Evolutionary conservation across 2,888 invertebrate species (phyloP).

Genomic region (Nasonovia ribisnigri): DNA sequence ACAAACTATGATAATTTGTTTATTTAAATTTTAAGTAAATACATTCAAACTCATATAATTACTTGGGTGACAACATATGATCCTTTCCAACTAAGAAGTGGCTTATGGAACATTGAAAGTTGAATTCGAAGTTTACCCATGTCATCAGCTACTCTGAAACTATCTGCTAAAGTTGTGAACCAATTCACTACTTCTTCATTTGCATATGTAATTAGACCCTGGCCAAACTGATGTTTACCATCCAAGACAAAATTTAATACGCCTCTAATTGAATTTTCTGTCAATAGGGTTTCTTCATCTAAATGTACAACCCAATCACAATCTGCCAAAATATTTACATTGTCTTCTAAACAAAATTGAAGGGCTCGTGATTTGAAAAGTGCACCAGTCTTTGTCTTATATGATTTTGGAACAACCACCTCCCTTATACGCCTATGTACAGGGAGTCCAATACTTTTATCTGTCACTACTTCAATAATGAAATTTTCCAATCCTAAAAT

Average conservation of each 20-base stretch:
- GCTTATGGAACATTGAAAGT: slow-evolving; percentile 93
- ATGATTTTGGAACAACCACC: slow-evolving; percentile 88
- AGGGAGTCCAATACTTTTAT: slow-evolving; percentile 84
- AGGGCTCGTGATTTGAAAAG: slow-evolving; percentile 94
- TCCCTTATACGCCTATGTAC: slow-evolving; percentile 86
- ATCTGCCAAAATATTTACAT: slow-evolving; percentile 86
- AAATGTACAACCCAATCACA: slow-evolving; percentile 97
- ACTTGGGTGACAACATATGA: slow-evolving; percentile 98
- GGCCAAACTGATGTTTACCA: slow-evolving; percentile 95
- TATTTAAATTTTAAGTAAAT: neutral
- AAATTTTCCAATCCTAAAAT: slow-evolving; percentile 85
- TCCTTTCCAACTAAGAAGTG: slow-evolving; percentile 97
- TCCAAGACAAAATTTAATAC: slow-evolving; percentile 94
- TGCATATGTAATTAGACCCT: slow-evolving; percentile 95
- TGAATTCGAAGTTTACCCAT: slow-evolving; percentile 96
- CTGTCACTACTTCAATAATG: slow-evolving; percentile 95
- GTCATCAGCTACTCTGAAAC: slow-evolving; percentile 95
- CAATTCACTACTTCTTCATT: slow-evolving; percentile 97
- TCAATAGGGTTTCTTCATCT: slow-evolving; percentile 95
- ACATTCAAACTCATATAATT: slow-evolving; percentile 68
- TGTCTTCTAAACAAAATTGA: slow-evolving; percentile 94
- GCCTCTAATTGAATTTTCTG: slow-evolving; percentile 90
- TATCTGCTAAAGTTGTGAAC: slow-evolving; percentile 95
- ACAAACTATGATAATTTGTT: neutral
- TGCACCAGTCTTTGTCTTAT: slow-evolving; percentile 91